phyloP scores from a whole-genome alignment of 2,113 vertebrate species.

The Ellobius talpinus region DNA sequence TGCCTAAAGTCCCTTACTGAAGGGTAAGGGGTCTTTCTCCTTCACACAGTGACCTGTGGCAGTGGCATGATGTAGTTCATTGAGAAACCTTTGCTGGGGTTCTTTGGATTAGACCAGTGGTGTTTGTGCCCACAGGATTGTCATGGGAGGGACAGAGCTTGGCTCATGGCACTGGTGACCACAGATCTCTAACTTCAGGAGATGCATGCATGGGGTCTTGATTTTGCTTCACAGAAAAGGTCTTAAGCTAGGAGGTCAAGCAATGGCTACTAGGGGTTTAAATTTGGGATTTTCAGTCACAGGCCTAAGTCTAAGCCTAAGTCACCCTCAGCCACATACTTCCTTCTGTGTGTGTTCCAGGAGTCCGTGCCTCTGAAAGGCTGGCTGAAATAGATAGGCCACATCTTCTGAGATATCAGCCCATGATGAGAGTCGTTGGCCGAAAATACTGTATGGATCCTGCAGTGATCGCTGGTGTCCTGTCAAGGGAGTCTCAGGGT shows the following conservation, averaged over 20 bases:
- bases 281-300: background rate
- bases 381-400: constrained; percentile 83
- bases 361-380: constrained; percentile 81
- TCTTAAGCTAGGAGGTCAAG: background rate
- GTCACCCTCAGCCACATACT: background rate
- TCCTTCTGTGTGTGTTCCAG: constrained; percentile 38
- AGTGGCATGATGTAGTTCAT: background rate
- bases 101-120: background rate
- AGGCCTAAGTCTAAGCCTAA: fast-evolving
- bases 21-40: background rate
- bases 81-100: background rate
- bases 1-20: background rate
- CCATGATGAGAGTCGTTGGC: constrained; percentile 81
- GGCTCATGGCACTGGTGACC: background rate
- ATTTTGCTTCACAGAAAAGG: background rate
- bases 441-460: constrained; percentile 86
- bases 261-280: background rate
- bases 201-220: background rate
- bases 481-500: constrained; percentile 86
- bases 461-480: constrained; percentile 87
- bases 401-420: constrained; percentile 82
- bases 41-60: fast-evolving
- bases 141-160: background rate
- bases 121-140: background rate
- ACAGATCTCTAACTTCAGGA: background rate